Evolutionary conservation across 2,888 invertebrate genomes (phyloP), one percentile per base, ranked within the genome.

Genomic region (Xestoiulus laeticollis): DNA sequence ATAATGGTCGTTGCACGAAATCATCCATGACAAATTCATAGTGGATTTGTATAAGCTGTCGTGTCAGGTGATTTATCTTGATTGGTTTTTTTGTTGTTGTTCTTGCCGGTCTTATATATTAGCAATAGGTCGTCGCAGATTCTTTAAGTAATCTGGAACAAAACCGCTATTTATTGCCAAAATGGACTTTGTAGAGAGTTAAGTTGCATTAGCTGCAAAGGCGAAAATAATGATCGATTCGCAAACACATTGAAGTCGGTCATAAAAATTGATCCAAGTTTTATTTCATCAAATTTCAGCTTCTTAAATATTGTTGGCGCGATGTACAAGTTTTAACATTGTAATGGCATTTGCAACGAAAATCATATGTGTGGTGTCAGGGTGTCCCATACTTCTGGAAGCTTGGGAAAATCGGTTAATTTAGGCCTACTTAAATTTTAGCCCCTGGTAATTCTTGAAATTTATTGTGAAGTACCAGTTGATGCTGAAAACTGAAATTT

Each of bases 1-100:
- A 38, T 38, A 59, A 59, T 59, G 59, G n/a, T 6, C 59, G n/a
- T 59, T 19, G 12, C n/a, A 59, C n/a, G 59, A 59, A 59, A 59
- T 59, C 59, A n/a, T 59, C 59, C 59, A 59, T 59, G 59, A 59
- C 59, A 59, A 59, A 59, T 59, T 59, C 59, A 59, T 59, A 59
- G 12, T 59, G 59, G 59, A 59, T 59, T 59, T 59, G 59, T 59
- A 59, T n/a, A 59, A 59, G 59, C 59, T 59, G 59, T 59, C 59
- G 59, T n/a, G 59, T 59, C 59, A 59, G 59, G 59, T 59, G 59
- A 59, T 59, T 59, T 59, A 59, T 59, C 59, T 59, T 59, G 59
- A 59, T 59, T 59, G 59, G 12, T 48, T 59, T 59, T 59, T 59
- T 59, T 19, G 33, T 38, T 38, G 33, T 38, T n/a, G n/a, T n/a